A percentile compares a stretch with the other conserved stretches of the same genome.
These are phyloP conservation scores for Agrotis clavis DNA, from an alignment of 2,888 invertebrate species.

Conservation along the genomic window DNA sequence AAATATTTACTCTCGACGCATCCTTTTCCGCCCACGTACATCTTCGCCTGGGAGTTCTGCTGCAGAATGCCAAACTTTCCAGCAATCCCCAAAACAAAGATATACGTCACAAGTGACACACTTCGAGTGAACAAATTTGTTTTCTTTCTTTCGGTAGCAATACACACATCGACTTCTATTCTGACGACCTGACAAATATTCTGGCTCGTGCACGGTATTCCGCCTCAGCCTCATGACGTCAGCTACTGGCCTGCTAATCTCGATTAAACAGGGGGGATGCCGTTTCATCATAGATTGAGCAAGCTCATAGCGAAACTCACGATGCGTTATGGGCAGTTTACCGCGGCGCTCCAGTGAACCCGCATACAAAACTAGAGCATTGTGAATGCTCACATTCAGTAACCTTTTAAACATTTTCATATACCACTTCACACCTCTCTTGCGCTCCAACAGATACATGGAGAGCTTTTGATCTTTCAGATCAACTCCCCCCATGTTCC, in stretches of 20 bases:
- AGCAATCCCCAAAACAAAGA: conserved; percentile 1
- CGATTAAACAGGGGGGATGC: conserved; percentile 12
- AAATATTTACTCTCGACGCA: not conserved
- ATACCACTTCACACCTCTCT: conserved; percentile 58
- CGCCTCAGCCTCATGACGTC: conserved; percentile 37
- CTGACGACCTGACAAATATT: conserved; percentile 3
- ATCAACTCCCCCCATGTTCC: conserved; percentile 58
- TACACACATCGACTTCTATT: conserved; percentile 32
- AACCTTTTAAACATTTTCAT: conserved; percentile 55
- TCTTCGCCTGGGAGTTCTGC: not conserved
- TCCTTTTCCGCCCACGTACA: not conserved
- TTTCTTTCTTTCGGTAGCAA: conserved; percentile 5
- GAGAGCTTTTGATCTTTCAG: conserved; percentile 45
- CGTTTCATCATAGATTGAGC: conserved; percentile 25
- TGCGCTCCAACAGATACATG: conserved; percentile 59
- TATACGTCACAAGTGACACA: conserved; percentile 12
- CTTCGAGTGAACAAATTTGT: conserved; percentile 21
- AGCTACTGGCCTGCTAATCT: conserved; percentile 9
- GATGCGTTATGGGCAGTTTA: conserved; percentile 30
- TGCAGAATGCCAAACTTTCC: conserved; percentile 8
- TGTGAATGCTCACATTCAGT: conserved; percentile 49
- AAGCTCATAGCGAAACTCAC: conserved; percentile 32
- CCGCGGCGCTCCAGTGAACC: conserved; percentile 22
- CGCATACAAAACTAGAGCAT: conserved; percentile 40
- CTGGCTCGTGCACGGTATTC: conserved; percentile 36